Conservation (phyloP, 2,113 vertebrate species). For the Labeo rohita region DNA sequence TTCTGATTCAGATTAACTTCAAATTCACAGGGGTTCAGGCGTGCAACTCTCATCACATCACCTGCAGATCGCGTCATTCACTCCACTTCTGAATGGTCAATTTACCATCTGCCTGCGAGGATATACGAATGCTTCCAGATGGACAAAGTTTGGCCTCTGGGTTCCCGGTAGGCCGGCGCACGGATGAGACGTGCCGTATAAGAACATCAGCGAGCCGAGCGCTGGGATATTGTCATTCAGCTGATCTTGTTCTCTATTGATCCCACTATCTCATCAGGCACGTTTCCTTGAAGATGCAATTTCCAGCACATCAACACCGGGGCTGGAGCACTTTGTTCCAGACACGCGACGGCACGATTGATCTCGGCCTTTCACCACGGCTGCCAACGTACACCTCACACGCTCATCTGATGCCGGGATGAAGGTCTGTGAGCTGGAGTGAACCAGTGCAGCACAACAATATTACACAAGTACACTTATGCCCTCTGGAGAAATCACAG, state of each 20-base stretch:
- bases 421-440: conserved; percentile 46
- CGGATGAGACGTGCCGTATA: conserved; percentile 56
- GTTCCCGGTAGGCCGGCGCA: conserved; percentile 29
- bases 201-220: conserved; percentile 59
- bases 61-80: background rate
- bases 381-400: conserved; percentile 36
- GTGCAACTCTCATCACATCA: background rate
- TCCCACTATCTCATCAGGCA: conserved; percentile 77
- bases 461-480: conserved; percentile 40
- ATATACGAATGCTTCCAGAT: conserved; percentile 14
- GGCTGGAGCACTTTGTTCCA: conserved; percentile 71
- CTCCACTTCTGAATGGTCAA: conserved; percentile 19
- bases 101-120: conserved; percentile 44
- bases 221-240: conserved; percentile 68
- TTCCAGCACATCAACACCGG: conserved; percentile 73
- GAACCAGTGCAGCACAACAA: background rate
- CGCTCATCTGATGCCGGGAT: conserved; percentile 53
- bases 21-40: background rate
- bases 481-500: background rate
- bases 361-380: conserved; percentile 62
- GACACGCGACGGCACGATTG: conserved; percentile 65
- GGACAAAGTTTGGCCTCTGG: conserved; percentile 49
- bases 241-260: conserved; percentile 69
- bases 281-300: conserved; percentile 80
- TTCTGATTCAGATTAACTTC: background rate